These are phyloP conservation scores for Condylostylus longicornis DNA, from an alignment of 1,140 invertebrate species.

Conservation along the genomic window DNA sequence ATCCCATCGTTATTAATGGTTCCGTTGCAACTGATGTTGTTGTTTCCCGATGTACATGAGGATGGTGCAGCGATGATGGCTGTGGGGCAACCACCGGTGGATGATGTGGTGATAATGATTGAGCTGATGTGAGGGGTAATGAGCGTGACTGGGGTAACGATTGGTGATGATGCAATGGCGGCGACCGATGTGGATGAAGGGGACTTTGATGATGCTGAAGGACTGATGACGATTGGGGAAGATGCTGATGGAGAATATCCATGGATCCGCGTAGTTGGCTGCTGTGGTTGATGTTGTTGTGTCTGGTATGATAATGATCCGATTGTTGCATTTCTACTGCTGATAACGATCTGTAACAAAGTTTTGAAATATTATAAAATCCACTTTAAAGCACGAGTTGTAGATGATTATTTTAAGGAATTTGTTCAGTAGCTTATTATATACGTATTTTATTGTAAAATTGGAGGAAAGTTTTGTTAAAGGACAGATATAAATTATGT, in stretches of 20 bases:
- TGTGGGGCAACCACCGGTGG: slow-evolving; percentile 3
- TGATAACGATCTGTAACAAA: slow-evolving; percentile 3
- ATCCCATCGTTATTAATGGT: slow-evolving; percentile 17
- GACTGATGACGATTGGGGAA: slow-evolving; percentile 8
- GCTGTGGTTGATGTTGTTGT: slow-evolving; percentile 15
- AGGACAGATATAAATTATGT: neutral
- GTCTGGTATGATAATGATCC: slow-evolving; percentile 19
- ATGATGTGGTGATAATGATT: slow-evolving; percentile 12
- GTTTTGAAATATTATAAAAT: too few relatives aligned
- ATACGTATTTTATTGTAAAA: neutral
- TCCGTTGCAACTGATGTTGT: slow-evolving; percentile 11
- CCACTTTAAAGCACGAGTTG: too few relatives aligned
- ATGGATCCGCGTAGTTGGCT: slow-evolving; percentile 16
- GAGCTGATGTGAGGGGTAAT: slow-evolving; percentile 16
- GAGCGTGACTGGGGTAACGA: too few relatives aligned
- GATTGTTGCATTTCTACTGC: slow-evolving; percentile 7
- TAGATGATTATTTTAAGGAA: too few relatives aligned
- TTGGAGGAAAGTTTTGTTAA: slow-evolving; percentile 1
- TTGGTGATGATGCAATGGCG: slow-evolving; percentile 11
- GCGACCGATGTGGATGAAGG: slow-evolving; percentile 15
- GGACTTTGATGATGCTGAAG: slow-evolving; percentile 9
- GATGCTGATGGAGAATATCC: slow-evolving; percentile 12
- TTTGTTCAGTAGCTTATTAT: too few relatives aligned
- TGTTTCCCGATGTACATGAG: slow-evolving; percentile 20
- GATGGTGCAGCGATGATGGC: slow-evolving; percentile 12